Conservation (phyloP, 2,113 vertebrate genomes). For the Deroptyus accipitrinus region DNA sequence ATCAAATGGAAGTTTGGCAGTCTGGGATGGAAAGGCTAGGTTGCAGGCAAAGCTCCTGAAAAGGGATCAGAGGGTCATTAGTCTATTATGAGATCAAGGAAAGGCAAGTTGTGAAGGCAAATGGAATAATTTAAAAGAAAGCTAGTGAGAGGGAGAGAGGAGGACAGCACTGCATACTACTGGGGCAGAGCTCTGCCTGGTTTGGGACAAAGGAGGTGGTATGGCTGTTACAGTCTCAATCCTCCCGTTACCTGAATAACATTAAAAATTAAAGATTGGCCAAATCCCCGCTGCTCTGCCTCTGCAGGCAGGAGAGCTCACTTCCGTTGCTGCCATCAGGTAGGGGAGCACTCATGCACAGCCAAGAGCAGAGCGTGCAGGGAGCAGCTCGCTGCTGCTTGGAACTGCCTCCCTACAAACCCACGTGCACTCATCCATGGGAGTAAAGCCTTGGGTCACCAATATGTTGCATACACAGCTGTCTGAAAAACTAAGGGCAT, state of each 20-base stretch:
- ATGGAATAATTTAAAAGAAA: not conserved
- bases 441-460: not conserved
- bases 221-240: not conserved
- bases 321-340: not conserved
- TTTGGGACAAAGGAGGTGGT: not conserved
- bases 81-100: not conserved
- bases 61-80: not conserved
- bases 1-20: not conserved
- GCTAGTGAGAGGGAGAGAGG: not conserved
- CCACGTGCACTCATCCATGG: not conserved
- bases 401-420: not conserved
- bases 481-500: not conserved
- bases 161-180: not conserved
- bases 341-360: not conserved
- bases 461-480: not conserved
- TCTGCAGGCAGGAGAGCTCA: not conserved
- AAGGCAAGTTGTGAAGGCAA: not conserved
- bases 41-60: not conserved
- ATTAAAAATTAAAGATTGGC: not conserved
- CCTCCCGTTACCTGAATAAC: not conserved
- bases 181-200: not conserved
- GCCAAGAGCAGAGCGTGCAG: not conserved
- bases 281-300: not conserved
- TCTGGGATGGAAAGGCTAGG: not conserved
- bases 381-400: not conserved